phyloP scores from a whole-genome alignment of 2,888 invertebrate species.

The Parascotia fuliginaria region DNA sequence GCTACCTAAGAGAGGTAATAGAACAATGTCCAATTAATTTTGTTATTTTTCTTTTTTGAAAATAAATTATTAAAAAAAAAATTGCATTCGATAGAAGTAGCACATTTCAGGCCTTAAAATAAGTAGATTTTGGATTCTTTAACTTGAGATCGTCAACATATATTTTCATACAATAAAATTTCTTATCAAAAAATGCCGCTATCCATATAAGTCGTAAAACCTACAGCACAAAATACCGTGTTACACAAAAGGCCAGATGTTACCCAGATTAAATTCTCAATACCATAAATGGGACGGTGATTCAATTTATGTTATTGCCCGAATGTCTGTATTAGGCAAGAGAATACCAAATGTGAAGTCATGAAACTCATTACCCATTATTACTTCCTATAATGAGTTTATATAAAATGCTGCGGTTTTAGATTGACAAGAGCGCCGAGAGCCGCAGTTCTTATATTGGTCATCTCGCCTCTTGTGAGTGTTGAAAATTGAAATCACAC shows the following conservation, averaged over 20 bases:
- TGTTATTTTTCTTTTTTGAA: no score
- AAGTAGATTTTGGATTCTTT: no score
- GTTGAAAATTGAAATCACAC: no score
- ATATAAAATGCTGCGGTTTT: not conserved
- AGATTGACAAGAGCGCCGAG: not conserved
- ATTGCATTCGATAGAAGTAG: no score
- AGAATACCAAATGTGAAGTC: slow-evolving; percentile 7
- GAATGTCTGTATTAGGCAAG: slow-evolving; percentile 20
- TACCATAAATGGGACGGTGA: slow-evolving; percentile 26
- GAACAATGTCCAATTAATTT: no score
- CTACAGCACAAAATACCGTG: slow-evolving; percentile 10
- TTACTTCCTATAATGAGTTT: slow-evolving; percentile 2
- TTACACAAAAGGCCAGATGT: slow-evolving; percentile 11
- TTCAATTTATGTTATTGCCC: slow-evolving; percentile 21
- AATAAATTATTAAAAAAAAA: no score
- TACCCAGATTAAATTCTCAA: slow-evolving; percentile 22
- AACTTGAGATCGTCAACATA: no score
- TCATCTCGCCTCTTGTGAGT: no score
- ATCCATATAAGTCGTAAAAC: slow-evolving; percentile 21
- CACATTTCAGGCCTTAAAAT: no score
- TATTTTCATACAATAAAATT: not conserved
- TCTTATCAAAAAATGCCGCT: slow-evolving; percentile 3
- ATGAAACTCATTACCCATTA: slow-evolving; percentile 7
- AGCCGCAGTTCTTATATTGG: no score
- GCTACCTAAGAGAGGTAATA: no score